Evolutionary conservation across 1,140 invertebrate species (phyloP), one percentile per base, ranked within the genome.

Genomic region (Papilio polyxenes): DNA sequence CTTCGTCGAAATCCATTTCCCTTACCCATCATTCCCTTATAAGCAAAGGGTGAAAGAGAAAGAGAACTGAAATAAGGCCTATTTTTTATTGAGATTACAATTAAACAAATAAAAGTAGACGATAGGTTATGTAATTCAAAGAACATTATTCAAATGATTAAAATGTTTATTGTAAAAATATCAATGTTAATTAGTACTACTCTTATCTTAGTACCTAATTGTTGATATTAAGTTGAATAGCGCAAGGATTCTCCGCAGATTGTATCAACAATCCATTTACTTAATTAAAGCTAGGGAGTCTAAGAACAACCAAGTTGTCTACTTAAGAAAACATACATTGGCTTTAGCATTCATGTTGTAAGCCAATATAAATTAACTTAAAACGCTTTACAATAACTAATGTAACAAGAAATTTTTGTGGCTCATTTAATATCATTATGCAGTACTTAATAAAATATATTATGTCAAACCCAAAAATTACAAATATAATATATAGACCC

Each of bases 171-270:
- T 65, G 23, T 65, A 9, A 10, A 31, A 65, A 65, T 53, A 15
- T 53, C 8, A 62, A n/a, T 20, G 59, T 10, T 65, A 13, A 6
- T 10, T 1, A 37, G 17, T 23, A 65, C 20, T 65, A 65, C 11
- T 65, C 62, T 65, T 9, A 65, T 65, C 62, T 31, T 65, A 65
- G 23, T 65, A n/a, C n/a, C n/a, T n/a, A 31, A 65, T 23, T 65
- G 23, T 65, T 65, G 23, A 65, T 31, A 65, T 65, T 65, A 65
- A 65, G 62, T 65, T 65, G 62, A 65, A 31, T 9, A 65, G 23
- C 62, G 62, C 62, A 65, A 23, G 62, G 23, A 65, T 31, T 13
- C 62, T 13, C 10, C 62, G 8, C 62, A 10, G 2, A 31, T 13
- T 65, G 62, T 31, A 31, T 31, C 62, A 65, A 65, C 62, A 31